Evolutionary conservation across 2,797 vertebrate species (phyloP).

Genomic region (Scyliorhinus canicula): DNA sequence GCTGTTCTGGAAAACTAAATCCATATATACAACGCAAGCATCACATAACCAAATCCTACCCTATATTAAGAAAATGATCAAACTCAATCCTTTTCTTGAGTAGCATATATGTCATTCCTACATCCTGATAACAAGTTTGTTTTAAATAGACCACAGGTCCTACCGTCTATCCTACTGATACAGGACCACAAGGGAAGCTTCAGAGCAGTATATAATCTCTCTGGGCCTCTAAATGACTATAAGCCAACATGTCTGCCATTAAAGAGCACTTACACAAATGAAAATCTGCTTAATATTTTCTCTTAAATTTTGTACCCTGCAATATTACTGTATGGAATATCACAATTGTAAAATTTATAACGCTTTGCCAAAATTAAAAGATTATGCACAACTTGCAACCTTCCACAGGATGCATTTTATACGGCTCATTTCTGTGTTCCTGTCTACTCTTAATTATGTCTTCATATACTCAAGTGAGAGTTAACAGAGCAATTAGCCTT

Average conservation of each 20-base stretch:
- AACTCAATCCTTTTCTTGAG: neutral
- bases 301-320: neutral
- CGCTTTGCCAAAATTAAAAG: neutral
- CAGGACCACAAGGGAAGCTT: neutral
- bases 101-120: neutral
- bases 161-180: neutral
- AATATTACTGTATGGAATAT: neutral
- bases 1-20: neutral
- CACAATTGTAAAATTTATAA: neutral
- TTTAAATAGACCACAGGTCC: neutral
- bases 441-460: slow-evolving; percentile 33
- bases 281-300: neutral
- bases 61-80: neutral
- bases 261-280: neutral
- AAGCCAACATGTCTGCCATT: neutral
- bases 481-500: slow-evolving; percentile 48
- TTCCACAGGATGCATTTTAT: neutral
- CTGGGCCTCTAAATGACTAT: neutral
- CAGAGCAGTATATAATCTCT: neutral
- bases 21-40: neutral
- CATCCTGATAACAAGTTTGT: neutral
- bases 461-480: slow-evolving; percentile 42
- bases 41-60: neutral
- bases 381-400: neutral
- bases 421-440: neutral